phyloP scores from a whole-genome alignment of 2,888 invertebrate genomes.

The Alsophila aescularia region DNA sequence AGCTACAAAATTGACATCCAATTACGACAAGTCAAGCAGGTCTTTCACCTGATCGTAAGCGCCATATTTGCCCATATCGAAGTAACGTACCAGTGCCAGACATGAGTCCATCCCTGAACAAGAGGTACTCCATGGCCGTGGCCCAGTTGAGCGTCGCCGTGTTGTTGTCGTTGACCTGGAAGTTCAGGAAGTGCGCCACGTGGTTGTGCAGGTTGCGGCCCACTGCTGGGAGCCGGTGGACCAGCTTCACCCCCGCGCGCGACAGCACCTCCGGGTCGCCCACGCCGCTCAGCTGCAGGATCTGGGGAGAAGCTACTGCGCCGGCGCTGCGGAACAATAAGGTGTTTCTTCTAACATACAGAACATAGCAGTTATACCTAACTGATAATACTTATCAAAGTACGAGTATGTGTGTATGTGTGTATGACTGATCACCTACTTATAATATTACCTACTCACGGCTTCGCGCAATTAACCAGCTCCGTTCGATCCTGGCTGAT shows the following conservation, averaged over 20 bases:
- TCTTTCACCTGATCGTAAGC: too few species aligned
- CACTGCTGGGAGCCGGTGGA: constrained; percentile 91
- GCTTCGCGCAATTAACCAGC: too few species aligned
- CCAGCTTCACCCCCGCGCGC: constrained; percentile 85
- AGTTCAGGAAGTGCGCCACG: constrained; percentile 91
- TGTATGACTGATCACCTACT: too few species aligned
- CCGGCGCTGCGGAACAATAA: constrained; percentile 87
- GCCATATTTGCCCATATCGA: too few species aligned
- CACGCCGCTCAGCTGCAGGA: constrained; percentile 95
- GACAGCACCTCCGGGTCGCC: constrained; percentile 90
- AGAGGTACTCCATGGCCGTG: constrained; percentile 94
- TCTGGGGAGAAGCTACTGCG: constrained; percentile 96
- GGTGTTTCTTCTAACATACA: too few species aligned
- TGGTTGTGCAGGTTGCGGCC: constrained; percentile 95
- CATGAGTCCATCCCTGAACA: constrained; percentile 95
- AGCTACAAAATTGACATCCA: not conserved
- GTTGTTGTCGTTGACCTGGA: constrained; percentile 92
- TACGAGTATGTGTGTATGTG: too few species aligned
- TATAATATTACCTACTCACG: too few species aligned
- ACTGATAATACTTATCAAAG: too few species aligned
- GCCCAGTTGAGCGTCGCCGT: constrained; percentile 95
- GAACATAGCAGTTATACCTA: too few species aligned
- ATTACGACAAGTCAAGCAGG: too few species aligned
- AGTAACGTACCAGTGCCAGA: constrained; percentile 89
- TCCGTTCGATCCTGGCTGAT: too few species aligned